Evolutionary conservation across 2,113 vertebrate species (phyloP).

Genomic region (Coregonus clupeaformis): DNA sequence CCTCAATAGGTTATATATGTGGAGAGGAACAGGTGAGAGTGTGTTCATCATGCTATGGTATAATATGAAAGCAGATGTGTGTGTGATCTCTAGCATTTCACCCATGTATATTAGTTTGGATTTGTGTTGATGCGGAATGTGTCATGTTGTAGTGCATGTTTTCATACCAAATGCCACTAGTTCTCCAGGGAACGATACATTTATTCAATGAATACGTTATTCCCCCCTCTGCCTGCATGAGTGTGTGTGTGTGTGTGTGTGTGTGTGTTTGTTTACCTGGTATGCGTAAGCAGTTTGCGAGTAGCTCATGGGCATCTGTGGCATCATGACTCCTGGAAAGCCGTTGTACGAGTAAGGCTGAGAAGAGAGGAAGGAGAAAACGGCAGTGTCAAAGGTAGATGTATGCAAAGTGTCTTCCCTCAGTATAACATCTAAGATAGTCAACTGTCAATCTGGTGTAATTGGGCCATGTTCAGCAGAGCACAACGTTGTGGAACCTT

Average conservation of each 20-base stretch:
- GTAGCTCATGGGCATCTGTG: slow-evolving; percentile 84
- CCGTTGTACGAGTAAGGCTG: slow-evolving; percentile 83
- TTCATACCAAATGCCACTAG: too few relatives aligned
- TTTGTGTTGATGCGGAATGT: too few relatives aligned
- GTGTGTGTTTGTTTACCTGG: slow-evolving; percentile 79
- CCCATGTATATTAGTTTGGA: too few relatives aligned
- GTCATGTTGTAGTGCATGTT: too few relatives aligned
- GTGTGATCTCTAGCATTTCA: not conserved
- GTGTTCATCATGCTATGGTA: too few relatives aligned
- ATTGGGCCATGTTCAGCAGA: too few relatives aligned
- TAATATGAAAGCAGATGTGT: not conserved
- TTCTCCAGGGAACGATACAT: too few relatives aligned
- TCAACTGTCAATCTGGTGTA: not conserved
- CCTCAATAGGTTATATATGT: too few relatives aligned
- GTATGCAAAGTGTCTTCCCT: not conserved
- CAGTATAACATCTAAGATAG: not conserved
- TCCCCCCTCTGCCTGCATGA: too few relatives aligned
- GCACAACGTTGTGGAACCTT: too few relatives aligned
- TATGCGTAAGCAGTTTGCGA: slow-evolving; percentile 81
- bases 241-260: too few relatives aligned
- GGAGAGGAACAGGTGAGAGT: not conserved
- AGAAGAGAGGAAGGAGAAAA: slow-evolving; percentile 24
- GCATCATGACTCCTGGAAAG: slow-evolving; percentile 75
- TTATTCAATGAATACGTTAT: too few relatives aligned
- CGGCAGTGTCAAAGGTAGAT: not conserved